These are phyloP conservation scores for Euclidia mi DNA, from an alignment of 2,888 invertebrate species.

Conservation along the genomic window DNA sequence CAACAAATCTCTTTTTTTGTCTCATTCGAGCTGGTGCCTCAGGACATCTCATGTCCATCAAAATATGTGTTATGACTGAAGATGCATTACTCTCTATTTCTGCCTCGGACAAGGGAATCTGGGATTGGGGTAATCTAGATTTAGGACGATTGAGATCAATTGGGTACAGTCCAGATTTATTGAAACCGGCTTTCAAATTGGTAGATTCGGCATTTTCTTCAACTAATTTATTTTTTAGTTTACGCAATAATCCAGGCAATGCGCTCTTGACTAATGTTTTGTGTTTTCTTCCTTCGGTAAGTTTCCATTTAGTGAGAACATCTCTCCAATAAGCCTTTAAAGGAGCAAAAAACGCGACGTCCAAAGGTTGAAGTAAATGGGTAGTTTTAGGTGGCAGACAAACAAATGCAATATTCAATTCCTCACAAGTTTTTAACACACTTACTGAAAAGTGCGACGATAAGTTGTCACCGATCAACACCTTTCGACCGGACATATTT, in stretches of 20 bases:
- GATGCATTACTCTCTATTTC: no score
- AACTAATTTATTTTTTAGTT: constrained; percentile 20
- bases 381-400: constrained; percentile 35
- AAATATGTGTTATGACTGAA: no score
- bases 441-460: constrained; percentile 53
- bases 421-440: constrained; percentile 56
- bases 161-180: constrained; percentile 26
- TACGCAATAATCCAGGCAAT: constrained; percentile 18
- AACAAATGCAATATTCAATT: constrained; percentile 60
- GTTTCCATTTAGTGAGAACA: constrained; percentile 9
- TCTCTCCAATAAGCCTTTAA: constrained; percentile 18
- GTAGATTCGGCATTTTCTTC: constrained; percentile 14
- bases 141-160: constrained; percentile 16
- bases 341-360: constrained; percentile 22
- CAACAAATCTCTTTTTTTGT: no score
- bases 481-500: constrained; percentile 51
- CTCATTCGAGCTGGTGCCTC: no score
- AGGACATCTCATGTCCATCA: no score
- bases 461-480: constrained; percentile 71
- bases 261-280: constrained; percentile 27
- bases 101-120: no score
- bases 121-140: constrained; percentile 12
- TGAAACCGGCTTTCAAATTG: constrained; percentile 26
- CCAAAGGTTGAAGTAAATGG: constrained; percentile 21
- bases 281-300: constrained; percentile 20